Evolutionary conservation across 2,113 vertebrate genomes (phyloP).

Genomic region (Xyliphius kryptos): DNA sequence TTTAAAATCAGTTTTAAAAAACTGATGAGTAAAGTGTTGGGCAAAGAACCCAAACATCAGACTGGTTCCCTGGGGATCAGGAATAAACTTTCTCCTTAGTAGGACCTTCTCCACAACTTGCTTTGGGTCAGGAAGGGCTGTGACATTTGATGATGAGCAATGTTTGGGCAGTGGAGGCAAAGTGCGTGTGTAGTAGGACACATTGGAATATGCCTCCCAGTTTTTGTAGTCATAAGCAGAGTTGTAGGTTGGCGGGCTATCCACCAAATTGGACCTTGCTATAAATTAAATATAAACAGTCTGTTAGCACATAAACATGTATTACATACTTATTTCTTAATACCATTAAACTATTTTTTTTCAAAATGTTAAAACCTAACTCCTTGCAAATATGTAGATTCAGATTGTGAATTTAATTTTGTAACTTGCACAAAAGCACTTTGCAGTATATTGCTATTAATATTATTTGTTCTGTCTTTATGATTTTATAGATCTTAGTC

Average conservation of each 20-base stretch:
- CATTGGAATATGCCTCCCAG: constrained; percentile 92
- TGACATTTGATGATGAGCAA: constrained; percentile 87
- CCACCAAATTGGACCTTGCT: constrained; percentile 89
- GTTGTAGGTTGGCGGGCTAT: constrained; percentile 91
- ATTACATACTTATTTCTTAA: too few relatives aligned
- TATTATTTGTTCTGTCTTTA: too few relatives aligned
- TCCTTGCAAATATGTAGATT: too few relatives aligned
- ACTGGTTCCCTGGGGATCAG: constrained; percentile 87
- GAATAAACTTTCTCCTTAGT: constrained; percentile 79
- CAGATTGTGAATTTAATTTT: too few relatives aligned
- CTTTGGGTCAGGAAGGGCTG: constrained; percentile 80
- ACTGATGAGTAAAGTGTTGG: constrained; percentile 95
- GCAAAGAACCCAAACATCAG: constrained; percentile 97
- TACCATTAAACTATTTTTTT: too few relatives aligned
- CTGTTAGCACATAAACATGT: not conserved
- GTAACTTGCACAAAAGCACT: too few relatives aligned
- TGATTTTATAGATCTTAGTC: too few relatives aligned
- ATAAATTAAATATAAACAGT: constrained; percentile 34
- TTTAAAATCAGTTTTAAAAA: constrained; percentile 87
- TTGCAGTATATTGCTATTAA: too few relatives aligned
- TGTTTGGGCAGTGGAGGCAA: constrained; percentile 82
- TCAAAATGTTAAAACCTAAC: too few relatives aligned
- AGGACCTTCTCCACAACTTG: constrained; percentile 83
- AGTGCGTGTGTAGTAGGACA: constrained; percentile 88
- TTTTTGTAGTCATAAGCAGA: constrained; percentile 82